These are phyloP conservation scores for Cantharis lateralis DNA, from an alignment of 2,888 invertebrate genomes.

Conservation along the genomic window DNA sequence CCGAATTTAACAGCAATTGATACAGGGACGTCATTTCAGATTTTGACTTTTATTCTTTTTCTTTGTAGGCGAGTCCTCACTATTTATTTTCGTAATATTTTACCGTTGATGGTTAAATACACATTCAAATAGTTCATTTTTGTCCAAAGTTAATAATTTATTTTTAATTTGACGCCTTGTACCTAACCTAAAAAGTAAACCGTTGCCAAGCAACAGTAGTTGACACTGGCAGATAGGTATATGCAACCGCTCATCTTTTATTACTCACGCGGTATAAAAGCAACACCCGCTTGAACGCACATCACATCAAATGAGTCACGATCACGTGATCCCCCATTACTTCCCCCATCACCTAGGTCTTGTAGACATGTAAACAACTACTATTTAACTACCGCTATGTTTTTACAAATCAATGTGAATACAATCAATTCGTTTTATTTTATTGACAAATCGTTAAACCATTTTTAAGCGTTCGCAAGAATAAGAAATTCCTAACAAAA, in stretches of 20 bases:
- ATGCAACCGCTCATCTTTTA: not conserved
- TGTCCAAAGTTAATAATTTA: too few species aligned
- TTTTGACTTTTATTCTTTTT: too few species aligned
- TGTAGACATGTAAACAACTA: constrained; percentile 26
- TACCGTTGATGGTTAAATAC: too few species aligned
- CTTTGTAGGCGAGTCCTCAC: too few species aligned
- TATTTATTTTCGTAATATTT: too few species aligned
- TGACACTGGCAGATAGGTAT: not conserved
- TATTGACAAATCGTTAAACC: constrained; percentile 9
- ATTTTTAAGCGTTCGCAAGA: not conserved
- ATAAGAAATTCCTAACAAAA: constrained; percentile 28
- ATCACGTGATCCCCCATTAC: constrained; percentile 13
- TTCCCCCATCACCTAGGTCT: constrained; percentile 2
- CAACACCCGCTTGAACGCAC: not conserved
- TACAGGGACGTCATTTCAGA: not conserved
- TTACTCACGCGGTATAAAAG: not conserved
- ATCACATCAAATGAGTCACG: constrained; percentile 7
- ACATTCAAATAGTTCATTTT: too few species aligned
- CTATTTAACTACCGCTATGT: constrained; percentile 21
- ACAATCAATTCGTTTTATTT: constrained; percentile 24
- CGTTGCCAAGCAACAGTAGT: not conserved
- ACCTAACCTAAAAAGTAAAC: not conserved
- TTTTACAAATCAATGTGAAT: constrained; percentile 17
- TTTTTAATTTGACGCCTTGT: too few species aligned
- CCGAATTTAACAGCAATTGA: not conserved